Evolutionary conservation across 1,140 invertebrate genomes (phyloP).

Genomic region (Leptinotarsa texana): DNA sequence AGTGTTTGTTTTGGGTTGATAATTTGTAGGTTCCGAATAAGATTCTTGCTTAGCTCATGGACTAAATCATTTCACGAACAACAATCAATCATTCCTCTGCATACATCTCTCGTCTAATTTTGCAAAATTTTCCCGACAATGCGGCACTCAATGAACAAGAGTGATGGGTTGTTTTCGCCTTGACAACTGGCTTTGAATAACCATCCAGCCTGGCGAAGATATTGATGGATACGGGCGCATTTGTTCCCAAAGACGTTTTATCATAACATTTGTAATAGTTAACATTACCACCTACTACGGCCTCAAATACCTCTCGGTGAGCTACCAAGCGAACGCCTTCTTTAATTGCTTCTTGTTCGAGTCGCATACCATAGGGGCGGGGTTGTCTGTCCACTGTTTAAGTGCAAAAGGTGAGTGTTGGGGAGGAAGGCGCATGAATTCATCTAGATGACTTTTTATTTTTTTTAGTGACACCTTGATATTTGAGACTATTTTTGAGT

Average conservation of each 20-base stretch:
- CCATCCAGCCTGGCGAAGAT: slow-evolving; percentile 31
- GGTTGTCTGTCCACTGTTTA: not conserved
- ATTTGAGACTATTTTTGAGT: no score
- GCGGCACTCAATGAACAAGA: slow-evolving; percentile 29
- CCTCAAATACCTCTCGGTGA: slow-evolving; percentile 25
- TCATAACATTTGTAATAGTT: slow-evolving; percentile 34
- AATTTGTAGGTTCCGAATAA: no score
- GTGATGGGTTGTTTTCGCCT: slow-evolving; percentile 34
- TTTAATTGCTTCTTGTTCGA: slow-evolving; percentile 18
- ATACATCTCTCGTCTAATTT: slow-evolving; percentile 27
- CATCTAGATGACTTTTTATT: no score
- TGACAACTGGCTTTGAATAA: slow-evolving; percentile 32
- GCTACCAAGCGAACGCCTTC: slow-evolving; percentile 32
- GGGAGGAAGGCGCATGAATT: no score
- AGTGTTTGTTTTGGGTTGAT: no score
- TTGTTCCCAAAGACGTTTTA: slow-evolving; percentile 31
- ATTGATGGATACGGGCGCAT: slow-evolving; percentile 34
- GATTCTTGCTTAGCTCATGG: not conserved
- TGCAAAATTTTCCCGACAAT: slow-evolving; percentile 26
- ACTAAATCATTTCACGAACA: not conserved
- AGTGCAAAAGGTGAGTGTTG: no score
- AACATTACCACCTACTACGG: slow-evolving; percentile 36
- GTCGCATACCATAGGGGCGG: slow-evolving; percentile 9
- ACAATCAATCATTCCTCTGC: not conserved
- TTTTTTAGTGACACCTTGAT: no score